Evolutionary conservation across 2,797 vertebrate genomes (phyloP).

Genomic region (Mareca penelope): DNA sequence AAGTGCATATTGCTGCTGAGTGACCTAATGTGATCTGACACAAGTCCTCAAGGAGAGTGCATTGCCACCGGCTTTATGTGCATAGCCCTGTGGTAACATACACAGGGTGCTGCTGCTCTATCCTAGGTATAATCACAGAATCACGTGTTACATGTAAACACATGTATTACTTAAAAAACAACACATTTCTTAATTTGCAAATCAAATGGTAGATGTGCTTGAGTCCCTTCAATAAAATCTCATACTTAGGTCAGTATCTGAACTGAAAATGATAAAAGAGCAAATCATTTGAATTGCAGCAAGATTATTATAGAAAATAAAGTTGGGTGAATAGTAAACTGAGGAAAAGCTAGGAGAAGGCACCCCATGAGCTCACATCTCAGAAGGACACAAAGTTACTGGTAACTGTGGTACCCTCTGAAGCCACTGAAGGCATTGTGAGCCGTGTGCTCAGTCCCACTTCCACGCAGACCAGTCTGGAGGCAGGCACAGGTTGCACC

Average conservation of each 20-base stretch:
- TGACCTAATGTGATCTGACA: not conserved
- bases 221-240: not conserved
- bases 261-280: not conserved
- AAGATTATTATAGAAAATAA: accelerated
- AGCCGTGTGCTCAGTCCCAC: accelerated
- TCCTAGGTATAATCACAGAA: not conserved
- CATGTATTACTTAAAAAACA: too few species aligned
- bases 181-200: not conserved
- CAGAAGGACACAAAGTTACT: not conserved
- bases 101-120: not conserved
- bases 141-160: too few species aligned
- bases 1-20: not conserved
- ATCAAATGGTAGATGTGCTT: not conserved
- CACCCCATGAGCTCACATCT: not conserved
- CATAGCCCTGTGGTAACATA: not conserved
- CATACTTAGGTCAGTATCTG: not conserved
- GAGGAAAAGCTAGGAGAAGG: not conserved
- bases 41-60: not conserved
- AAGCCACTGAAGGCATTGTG: not conserved
- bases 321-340: not conserved
- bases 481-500: not conserved
- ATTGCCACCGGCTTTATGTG: not conserved
- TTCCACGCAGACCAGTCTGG: not conserved
- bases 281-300: not conserved
- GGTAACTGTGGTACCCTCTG: not conserved